These are phyloP conservation scores for Alexandromys fortis DNA, from an alignment of 2,113 vertebrate species.

Conservation along the genomic window DNA sequence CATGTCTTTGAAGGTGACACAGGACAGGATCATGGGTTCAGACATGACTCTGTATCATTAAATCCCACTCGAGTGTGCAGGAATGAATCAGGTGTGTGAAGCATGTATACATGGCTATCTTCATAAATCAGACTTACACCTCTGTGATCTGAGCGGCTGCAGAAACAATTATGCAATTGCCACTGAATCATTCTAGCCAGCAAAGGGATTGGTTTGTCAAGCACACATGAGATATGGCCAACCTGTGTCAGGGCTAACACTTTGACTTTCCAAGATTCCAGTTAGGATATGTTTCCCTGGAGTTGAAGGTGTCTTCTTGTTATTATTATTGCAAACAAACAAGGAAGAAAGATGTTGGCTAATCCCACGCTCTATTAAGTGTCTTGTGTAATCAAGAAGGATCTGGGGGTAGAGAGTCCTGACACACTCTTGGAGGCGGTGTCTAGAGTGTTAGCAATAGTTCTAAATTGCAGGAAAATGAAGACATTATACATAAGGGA, in stretches of 20 bases:
- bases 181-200: slow-evolving; percentile 25
- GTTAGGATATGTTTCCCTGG: background rate
- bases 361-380: background rate
- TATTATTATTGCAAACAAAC: slow-evolving; percentile 36
- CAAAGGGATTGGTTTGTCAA: slow-evolving; percentile 22
- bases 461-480: background rate
- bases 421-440: background rate
- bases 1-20: slow-evolving; percentile 50
- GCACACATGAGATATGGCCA: background rate
- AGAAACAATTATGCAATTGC: slow-evolving; percentile 37
- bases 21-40: background rate
- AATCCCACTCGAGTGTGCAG: slow-evolving; percentile 21
- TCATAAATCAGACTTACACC: slow-evolving; percentile 55
- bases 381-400: background rate
- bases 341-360: slow-evolving; percentile 7
- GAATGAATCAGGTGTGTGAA: slow-evolving; percentile 59
- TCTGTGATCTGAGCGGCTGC: slow-evolving; percentile 45
- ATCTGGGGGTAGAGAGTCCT: background rate
- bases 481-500: background rate
- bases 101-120: slow-evolving; percentile 11
- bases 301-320: background rate
- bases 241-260: background rate
- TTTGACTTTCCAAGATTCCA: background rate
- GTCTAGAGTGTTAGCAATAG: background rate
- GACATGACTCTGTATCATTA: background rate